These are phyloP conservation scores for Damaliscus lunatus DNA, from an alignment of 2,113 vertebrate genomes.

Conservation along the genomic window DNA sequence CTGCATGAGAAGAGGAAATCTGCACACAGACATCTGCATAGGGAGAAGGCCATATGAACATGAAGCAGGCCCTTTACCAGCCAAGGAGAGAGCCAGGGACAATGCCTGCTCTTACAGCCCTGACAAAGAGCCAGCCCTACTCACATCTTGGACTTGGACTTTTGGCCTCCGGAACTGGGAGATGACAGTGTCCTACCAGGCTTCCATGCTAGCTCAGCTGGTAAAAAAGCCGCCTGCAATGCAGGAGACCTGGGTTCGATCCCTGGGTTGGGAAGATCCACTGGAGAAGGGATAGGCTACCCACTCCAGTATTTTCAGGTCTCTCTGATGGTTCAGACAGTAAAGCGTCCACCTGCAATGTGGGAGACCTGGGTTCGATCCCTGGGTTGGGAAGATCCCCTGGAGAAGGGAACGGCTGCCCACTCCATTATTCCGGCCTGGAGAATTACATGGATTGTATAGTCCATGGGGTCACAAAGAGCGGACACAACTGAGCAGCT, in stretches of 20 bases:
- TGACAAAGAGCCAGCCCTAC: background rate
- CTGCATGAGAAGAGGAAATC: background rate
- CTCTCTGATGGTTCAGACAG: background rate
- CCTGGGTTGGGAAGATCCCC: background rate
- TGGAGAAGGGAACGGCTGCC: background rate
- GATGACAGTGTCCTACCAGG: background rate
- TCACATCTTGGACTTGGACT: background rate
- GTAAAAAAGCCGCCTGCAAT: background rate
- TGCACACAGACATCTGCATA: fast-evolving
- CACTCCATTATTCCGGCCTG: background rate
- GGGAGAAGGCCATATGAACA: background rate
- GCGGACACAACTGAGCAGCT: background rate
- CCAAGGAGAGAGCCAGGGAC: background rate
- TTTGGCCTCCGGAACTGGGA: background rate
- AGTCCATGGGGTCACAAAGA: background rate
- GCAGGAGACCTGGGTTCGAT: background rate
- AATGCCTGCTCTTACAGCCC: background rate
- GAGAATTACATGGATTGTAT: background rate
- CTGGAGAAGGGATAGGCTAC: background rate
- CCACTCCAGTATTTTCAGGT: background rate
- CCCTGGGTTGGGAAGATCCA: background rate
- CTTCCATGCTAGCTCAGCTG: background rate
- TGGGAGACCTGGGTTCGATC: background rate
- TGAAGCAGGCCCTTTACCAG: fast-evolving
- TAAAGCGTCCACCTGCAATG: background rate